Base-by-base conservation (phyloP, 2,888 invertebrate genomes). In the Emesis russula region DNA sequence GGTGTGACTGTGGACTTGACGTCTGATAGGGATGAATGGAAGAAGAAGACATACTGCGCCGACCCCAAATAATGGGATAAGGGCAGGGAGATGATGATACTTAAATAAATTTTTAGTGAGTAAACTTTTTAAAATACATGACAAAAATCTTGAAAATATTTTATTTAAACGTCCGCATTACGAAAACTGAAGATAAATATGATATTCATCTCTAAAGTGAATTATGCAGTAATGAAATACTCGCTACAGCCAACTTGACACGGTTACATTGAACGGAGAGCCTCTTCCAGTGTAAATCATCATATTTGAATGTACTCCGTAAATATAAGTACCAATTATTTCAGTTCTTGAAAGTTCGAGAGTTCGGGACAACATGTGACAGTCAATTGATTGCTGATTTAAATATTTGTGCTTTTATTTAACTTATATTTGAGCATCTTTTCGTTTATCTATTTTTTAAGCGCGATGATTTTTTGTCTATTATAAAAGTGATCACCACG, bases 141-240 rank as follows among this genome's bases (percentile, higher is more conserved):
- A 66, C 31, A 68, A 68, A 33, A 33, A 13, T 66, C 4, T 1
- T 1, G 66, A 33, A 68, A 68, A 68, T 68, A 68, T 68, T 33
- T 68, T 68, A 68, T 68, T 68, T 15, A 68, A 68, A 68, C 68
- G 15, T 33, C 68, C 4, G 68, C 68, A 68, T 33, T 33, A 68
- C 68, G 33, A 15, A 33, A 33, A 68, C 31, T 33, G 68, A 79
- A 68, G 48, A 15, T 44, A 33, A 66, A 33, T 79, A 36, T 70
- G 70, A 79, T 79, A 79, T 79, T 79, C 70, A 79, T 79, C 31
- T 33, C 33, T 68, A 78, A 48, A 25, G 76, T 38, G 79, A 66
- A 79, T 79, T 79, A 70, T 79, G 66, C 70, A 66, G 66, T 68
- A 79, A 79, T 33, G 79, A 63, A 66, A 66, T 79, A 25, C 66